These are phyloP conservation scores for Dicerorhinus sumatrensis DNA, from an alignment of 2,113 vertebrate species.

Conservation along the genomic window DNA sequence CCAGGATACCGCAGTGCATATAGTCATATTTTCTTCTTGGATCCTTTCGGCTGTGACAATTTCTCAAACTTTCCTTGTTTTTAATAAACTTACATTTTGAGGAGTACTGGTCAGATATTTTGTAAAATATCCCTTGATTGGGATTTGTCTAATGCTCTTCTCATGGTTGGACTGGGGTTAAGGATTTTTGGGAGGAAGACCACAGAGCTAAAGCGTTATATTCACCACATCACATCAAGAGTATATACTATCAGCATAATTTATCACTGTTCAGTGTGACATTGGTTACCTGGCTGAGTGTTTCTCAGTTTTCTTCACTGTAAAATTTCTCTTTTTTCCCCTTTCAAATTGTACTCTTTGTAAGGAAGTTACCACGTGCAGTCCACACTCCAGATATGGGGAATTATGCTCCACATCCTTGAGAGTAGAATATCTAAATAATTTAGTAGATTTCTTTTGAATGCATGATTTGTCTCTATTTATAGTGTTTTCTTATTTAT, in stretches of 20 bases:
- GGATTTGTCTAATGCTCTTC: too few relatives aligned
- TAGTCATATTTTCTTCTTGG: not conserved
- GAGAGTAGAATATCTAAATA: not conserved
- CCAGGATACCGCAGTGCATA: not conserved
- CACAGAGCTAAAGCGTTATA: not conserved
- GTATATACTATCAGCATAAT: not conserved
- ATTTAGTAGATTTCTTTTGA: not conserved
- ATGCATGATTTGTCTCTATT: not conserved
- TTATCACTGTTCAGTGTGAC: not conserved
- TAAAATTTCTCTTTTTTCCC: not conserved
- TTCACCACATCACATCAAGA: too few relatives aligned
- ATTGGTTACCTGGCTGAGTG: not conserved
- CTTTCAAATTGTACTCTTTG: too few relatives aligned
- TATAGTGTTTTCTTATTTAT: not conserved
- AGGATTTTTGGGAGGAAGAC: too few relatives aligned
- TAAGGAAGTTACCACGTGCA: not conserved
- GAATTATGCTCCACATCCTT: not conserved
- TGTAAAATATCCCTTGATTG: too few relatives aligned
- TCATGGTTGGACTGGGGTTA: too few relatives aligned
- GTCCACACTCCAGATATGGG: not conserved
- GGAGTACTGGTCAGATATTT: too few relatives aligned
- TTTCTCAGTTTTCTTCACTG: not conserved
- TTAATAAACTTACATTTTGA: too few relatives aligned
- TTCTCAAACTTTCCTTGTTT: too few relatives aligned
- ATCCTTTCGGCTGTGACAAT: not conserved